A percentile compares a stretch with the other conserved stretches of the same genome.
phyloP scores from a whole-genome alignment of 2,888 invertebrate species.

The Tricholauxania praeusta region DNA sequence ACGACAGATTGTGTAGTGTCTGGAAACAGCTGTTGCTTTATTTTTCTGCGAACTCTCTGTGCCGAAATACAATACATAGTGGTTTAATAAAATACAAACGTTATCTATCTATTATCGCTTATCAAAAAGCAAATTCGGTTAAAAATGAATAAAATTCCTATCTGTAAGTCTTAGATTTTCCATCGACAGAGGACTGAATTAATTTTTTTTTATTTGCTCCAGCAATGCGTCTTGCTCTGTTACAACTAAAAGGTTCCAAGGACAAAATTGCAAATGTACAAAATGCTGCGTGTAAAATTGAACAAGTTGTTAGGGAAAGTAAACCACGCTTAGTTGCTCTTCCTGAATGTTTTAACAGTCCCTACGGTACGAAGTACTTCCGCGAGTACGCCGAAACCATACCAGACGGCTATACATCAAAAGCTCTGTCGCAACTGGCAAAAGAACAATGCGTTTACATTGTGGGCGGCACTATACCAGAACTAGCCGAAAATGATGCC shows the following conservation, averaged over 20 bases:
- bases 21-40: too few species aligned
- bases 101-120: too few species aligned
- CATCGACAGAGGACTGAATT: background rate
- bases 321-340: constrained; percentile 76
- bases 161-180: constrained; percentile 16
- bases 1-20: too few species aligned
- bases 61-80: too few species aligned
- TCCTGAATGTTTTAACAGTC: constrained; percentile 95
- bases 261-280: constrained; percentile 82
- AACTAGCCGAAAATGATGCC: constrained; percentile 72
- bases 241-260: constrained; percentile 84
- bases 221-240: constrained; percentile 74
- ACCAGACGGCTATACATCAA: constrained; percentile 81
- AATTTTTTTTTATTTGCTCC: background rate
- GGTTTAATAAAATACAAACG: too few species aligned
- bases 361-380: constrained; percentile 91
- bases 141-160: constrained; percentile 29
- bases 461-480: constrained; percentile 93
- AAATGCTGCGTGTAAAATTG: constrained; percentile 78
- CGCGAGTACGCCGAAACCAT: constrained; percentile 87
- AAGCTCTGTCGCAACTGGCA: constrained; percentile 80
- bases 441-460: constrained; percentile 81
- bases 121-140: too few species aligned
- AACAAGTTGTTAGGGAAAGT: constrained; percentile 71
- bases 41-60: too few species aligned